Base-by-base conservation (phyloP, 2,888 invertebrate species). In the Drosophila sordidula region DNA sequence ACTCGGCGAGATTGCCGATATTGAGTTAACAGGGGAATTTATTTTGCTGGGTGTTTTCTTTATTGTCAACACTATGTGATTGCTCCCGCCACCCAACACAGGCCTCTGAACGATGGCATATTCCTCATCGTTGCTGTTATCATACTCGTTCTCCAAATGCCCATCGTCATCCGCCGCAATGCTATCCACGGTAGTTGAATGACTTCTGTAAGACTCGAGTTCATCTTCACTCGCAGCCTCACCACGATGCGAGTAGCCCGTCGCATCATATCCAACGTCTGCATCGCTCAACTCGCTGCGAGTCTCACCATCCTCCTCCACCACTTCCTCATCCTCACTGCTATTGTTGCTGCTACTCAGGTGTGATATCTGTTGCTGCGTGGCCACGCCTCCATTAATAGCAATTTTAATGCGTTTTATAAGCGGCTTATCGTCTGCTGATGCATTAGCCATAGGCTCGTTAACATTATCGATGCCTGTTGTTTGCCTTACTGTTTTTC, bases 11-110 rank as follows among this genome's bases (percentile, higher is more conserved):
- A 66, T 64, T 18, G 70, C 71, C 32, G 79, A 74, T 12, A 82
- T 67, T 3, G 88, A 85, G 18, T 80, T 85, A 6, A 80, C 81
- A 2, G 90, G 81, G 0, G 90, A 90, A 59, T 85, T 88, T 0
- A 80, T 80, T 81, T 91, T 90, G 51, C 83, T 90, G 12, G 91
- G 90, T 5, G 90, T 91, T 74, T 92, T 92, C 39, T 91, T 91
- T 47, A 92, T 91, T 11, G 91, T 91, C 59, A 92, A 47, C 1
- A 91, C 90, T 32, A 91, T 91, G 55, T 91, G 91, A 73, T 90
- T 90, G 39, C 77, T 86, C 1, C 72, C 82, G 4, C 38, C 57
- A 5, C 44, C 54, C 14, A 26, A 9, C 12, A 57, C 51, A 3
- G 76, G 77, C 3, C 42, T 85, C 71, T 62, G 90, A 67, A 81